Evolutionary conservation across 2,797 vertebrate genomes (phyloP).

Genomic region (Catharus ustulatus): DNA sequence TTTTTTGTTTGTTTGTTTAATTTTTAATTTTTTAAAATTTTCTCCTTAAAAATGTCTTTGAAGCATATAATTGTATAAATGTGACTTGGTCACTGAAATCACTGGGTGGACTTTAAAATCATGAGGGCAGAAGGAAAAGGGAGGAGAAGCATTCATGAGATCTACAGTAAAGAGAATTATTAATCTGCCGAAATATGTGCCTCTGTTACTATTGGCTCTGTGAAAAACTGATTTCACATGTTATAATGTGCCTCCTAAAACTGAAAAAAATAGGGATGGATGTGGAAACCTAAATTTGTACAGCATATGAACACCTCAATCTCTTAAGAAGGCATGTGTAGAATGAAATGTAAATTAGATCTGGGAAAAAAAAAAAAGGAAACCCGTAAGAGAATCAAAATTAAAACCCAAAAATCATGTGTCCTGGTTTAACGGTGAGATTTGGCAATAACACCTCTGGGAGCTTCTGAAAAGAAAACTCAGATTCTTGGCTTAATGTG

Average conservation of each 20-base stretch:
- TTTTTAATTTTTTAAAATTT: neutral
- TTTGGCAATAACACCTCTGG: constrained; percentile 27
- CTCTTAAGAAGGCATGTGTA: constrained; percentile 21
- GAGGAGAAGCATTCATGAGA: constrained; percentile 60
- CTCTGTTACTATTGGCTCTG: constrained; percentile 42
- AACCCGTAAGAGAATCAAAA: constrained; percentile 41
- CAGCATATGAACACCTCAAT: constrained; percentile 11
- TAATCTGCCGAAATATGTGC: constrained; percentile 61
- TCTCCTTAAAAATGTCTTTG: constrained; percentile 42
- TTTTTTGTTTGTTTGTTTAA: neutral
- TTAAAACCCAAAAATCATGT: constrained; percentile 17
- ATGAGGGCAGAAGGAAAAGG: constrained; percentile 18
- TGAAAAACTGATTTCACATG: constrained; percentile 49
- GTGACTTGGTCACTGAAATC: constrained; percentile 46
- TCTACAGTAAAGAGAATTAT: constrained; percentile 64
- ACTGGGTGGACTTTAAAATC: constrained; percentile 43
- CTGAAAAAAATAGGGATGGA: constrained; percentile 46
- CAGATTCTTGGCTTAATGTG: constrained; percentile 22
- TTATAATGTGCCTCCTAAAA: constrained; percentile 45
- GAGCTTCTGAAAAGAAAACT: constrained; percentile 36
- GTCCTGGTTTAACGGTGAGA: constrained; percentile 3
- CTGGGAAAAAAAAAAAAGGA: constrained; percentile 31
- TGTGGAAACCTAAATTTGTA: constrained; percentile 51
- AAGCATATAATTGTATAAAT: constrained; percentile 49
- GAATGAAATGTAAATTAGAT: constrained; percentile 39